Percentiles rank a stretch among this genome's conserved stretches.
Conservation (phyloP, 2,797 vertebrate species). For the Sebastes trivittatus region DNA sequence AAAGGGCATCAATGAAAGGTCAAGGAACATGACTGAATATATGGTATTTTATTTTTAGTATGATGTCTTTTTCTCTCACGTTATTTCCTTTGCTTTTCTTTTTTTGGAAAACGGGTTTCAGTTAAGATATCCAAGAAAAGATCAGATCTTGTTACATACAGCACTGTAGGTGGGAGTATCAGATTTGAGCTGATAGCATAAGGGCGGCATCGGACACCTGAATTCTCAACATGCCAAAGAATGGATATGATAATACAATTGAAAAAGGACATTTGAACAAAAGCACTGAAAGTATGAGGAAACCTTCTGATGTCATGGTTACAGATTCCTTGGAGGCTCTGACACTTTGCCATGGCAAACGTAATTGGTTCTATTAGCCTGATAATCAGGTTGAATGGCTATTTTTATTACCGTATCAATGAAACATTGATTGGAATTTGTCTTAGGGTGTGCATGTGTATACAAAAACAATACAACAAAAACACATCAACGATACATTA, state of each 20-base stretch:
- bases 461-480: too few relatives aligned
- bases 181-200: conserved; percentile 17
- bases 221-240: conserved; percentile 7
- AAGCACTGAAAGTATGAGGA: conserved; percentile 18
- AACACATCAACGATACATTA: too few relatives aligned
- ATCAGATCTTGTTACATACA: conserved; percentile 18
- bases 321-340: conserved; percentile 30
- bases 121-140: conserved; percentile 14
- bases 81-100: neutral
- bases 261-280: conserved; percentile 12
- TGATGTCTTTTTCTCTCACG: neutral
- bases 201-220: conserved; percentile 18
- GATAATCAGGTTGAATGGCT: conserved; percentile 15
- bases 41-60: neutral
- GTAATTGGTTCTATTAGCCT: conserved; percentile 25
- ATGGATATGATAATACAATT: conserved; percentile 20
- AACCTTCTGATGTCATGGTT: conserved; percentile 37
- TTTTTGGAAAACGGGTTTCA: neutral
- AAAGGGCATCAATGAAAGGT: neutral
- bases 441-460: too few relatives aligned
- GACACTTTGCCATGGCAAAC: conserved; percentile 5
- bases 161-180: conserved; percentile 13
- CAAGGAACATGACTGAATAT: neutral
- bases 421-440: too few relatives aligned
- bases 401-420: neutral